phyloP scores from a whole-genome alignment of 2,888 invertebrate species.

The Andrena marginata region DNA sequence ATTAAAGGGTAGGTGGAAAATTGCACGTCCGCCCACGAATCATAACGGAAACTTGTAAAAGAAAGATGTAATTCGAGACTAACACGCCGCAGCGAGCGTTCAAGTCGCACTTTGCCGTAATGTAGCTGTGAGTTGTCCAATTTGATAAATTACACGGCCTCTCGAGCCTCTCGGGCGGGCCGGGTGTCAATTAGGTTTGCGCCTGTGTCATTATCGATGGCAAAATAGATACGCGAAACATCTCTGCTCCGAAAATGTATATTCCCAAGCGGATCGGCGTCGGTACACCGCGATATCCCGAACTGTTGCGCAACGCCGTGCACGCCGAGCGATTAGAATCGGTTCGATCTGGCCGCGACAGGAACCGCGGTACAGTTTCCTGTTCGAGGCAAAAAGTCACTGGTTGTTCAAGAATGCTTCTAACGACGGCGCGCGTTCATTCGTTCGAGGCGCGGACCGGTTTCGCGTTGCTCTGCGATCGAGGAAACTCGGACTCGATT shows the following conservation, averaged over 20 bases:
- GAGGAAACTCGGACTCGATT: neutral
- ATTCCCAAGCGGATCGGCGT: neutral
- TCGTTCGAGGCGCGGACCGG: constrained; percentile 19
- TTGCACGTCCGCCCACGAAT: neutral
- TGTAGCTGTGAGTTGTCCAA: no score
- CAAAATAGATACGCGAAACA: neutral
- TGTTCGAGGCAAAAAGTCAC: neutral
- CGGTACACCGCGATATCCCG: neutral
- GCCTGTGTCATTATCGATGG: neutral
- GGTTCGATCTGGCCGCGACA: constrained; percentile 30
- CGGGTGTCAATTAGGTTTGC: constrained; percentile 6
- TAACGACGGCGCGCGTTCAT: neutral
- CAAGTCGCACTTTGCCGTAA: neutral
- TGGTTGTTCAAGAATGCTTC: constrained; percentile 1
- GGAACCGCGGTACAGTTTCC: constrained; percentile 35
- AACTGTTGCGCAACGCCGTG: constrained; percentile 21
- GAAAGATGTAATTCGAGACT: neutral
- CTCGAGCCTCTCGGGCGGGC: neutral
- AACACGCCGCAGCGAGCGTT: neutral
- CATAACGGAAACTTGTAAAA: neutral
- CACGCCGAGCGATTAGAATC: constrained; percentile 28
- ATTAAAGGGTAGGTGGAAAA: neutral
- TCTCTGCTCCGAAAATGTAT: neutral
- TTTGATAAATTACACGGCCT: no score
- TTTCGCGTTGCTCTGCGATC: neutral